These are phyloP conservation scores for Paracentrotus lividus DNA, from an alignment of 53 echinoderm and acorn worm genomes.

Conservation along the genomic window DNA sequence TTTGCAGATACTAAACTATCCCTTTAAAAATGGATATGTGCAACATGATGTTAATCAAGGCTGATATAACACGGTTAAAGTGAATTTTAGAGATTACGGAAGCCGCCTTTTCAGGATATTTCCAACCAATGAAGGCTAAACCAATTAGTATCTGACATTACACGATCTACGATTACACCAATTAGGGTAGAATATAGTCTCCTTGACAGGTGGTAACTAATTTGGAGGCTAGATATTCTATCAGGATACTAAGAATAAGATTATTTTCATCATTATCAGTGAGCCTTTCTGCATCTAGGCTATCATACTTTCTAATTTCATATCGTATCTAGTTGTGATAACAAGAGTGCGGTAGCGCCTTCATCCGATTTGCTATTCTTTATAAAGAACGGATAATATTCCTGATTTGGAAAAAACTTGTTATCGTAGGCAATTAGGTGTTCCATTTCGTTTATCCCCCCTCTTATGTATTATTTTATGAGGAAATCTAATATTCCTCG, in stretches of 20 bases:
- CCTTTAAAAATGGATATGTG: too few relatives aligned
- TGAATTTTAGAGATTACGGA: neutral
- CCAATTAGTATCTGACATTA: conserved; percentile 15
- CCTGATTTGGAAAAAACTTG: neutral
- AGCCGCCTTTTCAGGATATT: neutral
- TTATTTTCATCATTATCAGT: neutral
- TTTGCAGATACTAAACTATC: too few relatives aligned
- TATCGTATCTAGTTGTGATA: neutral
- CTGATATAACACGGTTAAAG: neutral
- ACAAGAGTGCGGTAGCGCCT: neutral
- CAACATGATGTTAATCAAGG: neutral
- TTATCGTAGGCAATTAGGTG: neutral
- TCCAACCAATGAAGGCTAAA: neutral
- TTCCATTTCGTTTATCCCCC: neutral
- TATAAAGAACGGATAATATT: neutral
- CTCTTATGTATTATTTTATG: neutral
- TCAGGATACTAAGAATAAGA: neutral
- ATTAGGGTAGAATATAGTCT: conserved; percentile 6
- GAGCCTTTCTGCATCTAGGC: neutral
- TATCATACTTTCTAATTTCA: neutral
- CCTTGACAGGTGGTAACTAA: conserved; percentile 19
- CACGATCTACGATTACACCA: conserved; percentile 30
- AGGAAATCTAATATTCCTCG: too few relatives aligned
- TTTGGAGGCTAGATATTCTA: neutral
- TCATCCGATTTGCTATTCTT: neutral